Evolutionary conservation across 1,140 invertebrate genomes (phyloP), one percentile per base, ranked within the genome.

Genomic region (Notospermus geniculatus): DNA sequence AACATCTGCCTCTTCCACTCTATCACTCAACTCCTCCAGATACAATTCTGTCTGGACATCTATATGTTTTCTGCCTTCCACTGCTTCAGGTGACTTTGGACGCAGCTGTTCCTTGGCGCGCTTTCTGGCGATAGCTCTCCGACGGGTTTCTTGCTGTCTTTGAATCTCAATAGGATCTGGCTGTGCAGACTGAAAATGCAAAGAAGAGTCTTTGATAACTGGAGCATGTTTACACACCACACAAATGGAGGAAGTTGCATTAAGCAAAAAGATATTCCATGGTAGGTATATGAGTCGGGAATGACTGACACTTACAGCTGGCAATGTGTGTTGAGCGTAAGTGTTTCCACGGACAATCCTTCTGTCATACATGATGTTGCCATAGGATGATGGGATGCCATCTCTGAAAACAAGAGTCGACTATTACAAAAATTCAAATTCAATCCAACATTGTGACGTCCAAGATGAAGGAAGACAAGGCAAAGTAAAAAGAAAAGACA

Each of bases 31-130:
- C 83, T 93, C 91, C 77, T 95, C 91, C 25, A 95, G 84, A 77
- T 90, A 94, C 60, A 86, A 79, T 60, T 95, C 92, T 0, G 92
- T 95, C 83, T 95, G 92, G 23, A 94, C 86, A 54, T 87, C 87
- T 67, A 90, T 89, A 78, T 94, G 90, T 60, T 87, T 86, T 60
- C 91, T 84, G 17, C 91, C 91, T 45, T 87, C 83, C 13, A 92
- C 87, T n/a, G 82, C 75, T 30, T 82, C 80, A 9, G 81, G 80
- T 7, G 80, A 77, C 23, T 71, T 64, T 43, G 75, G 75, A 25
- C 76, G 65, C 5, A 80, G 68, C 62, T 79, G 77, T 61, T 81
- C 78, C 63, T 76, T 76, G 19, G 80, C 80, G n/a, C 77, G 65
- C 61, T 79, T 77, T 58, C 71, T 79, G 2, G 80, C 78, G 50